Conservation (phyloP, 2,113 vertebrate species). For the Notechis scutatus region DNA sequence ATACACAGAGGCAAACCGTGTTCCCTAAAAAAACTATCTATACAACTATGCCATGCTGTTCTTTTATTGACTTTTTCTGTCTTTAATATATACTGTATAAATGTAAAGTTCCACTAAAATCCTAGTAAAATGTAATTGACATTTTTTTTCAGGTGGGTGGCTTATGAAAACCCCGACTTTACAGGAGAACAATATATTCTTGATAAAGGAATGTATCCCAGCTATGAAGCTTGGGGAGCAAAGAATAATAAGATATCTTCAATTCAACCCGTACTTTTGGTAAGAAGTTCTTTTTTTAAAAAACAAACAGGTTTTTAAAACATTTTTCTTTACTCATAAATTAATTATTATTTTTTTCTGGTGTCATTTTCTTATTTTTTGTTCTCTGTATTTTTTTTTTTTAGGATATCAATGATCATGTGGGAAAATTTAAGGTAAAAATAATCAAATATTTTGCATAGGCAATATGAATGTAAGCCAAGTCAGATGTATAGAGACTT, state of each 20-base stretch:
- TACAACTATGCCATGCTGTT: background rate
- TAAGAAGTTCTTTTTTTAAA: conserved; percentile 64
- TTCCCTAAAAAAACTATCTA: background rate
- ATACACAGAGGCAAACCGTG: background rate
- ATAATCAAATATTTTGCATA: conserved; percentile 16
- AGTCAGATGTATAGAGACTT: background rate
- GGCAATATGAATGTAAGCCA: background rate
- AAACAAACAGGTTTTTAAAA: background rate
- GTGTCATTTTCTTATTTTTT: conserved; percentile 10
- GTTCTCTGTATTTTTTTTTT: conserved; percentile 42
- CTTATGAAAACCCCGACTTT: conserved; percentile 88
- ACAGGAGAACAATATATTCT: conserved; percentile 88
- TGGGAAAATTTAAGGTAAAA: conserved; percentile 74
- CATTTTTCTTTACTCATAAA: background rate
- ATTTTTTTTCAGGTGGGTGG: conserved; percentile 82
- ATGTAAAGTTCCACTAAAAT: background rate
- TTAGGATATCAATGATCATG: conserved; percentile 68
- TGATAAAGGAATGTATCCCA: conserved; percentile 86
- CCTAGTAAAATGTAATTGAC: background rate
- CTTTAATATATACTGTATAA: background rate
- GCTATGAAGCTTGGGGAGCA: conserved; percentile 86
- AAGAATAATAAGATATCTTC: conserved; percentile 82
- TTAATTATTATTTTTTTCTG: background rate
- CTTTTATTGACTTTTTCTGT: background rate
- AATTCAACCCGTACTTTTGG: conserved; percentile 85